Evolutionary conservation across 2,113 vertebrate genomes (phyloP).

Genomic region (Marmota flaviventris): DNA sequence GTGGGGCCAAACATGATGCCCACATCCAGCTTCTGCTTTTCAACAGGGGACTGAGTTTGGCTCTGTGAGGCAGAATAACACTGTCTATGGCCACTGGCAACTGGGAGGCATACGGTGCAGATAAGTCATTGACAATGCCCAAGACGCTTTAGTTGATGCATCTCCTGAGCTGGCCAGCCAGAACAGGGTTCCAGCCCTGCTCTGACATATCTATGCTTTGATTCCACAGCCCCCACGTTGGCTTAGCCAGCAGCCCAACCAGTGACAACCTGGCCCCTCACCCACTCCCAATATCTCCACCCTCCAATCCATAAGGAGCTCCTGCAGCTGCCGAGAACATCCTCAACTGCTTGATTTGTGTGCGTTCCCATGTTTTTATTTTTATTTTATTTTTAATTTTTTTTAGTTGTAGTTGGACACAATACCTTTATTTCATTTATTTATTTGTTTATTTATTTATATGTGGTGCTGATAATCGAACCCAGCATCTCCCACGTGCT

Average conservation of each 20-base stretch:
- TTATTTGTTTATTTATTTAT: too few species aligned
- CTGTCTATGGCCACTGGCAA: fast-evolving
- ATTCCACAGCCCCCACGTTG: neutral
- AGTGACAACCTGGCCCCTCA: neutral
- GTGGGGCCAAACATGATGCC: neutral
- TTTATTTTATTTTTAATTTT: neutral
- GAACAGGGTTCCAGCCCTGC: neutral
- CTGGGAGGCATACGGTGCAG: fast-evolving
- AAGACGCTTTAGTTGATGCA: neutral
- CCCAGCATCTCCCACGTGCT: too few species aligned
- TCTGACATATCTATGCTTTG: neutral
- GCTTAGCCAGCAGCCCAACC: neutral
- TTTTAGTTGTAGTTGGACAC: too few species aligned
- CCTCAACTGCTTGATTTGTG: neutral
- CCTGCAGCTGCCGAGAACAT: fast-evolving
- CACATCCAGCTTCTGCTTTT: neutral
- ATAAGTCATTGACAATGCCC: neutral
- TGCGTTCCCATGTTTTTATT: neutral
- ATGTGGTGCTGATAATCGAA: too few species aligned
- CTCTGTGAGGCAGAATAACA: neutral
- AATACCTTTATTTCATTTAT: too few species aligned
- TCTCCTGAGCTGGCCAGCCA: neutral
- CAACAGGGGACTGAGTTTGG: neutral
- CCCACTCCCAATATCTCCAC: neutral
- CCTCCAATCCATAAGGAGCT: fast-evolving